Evolutionary conservation across 1,140 invertebrate genomes (phyloP), one percentile per base, ranked within the genome.

Genomic region (Scaptodrosophila lebanonensis): DNA sequence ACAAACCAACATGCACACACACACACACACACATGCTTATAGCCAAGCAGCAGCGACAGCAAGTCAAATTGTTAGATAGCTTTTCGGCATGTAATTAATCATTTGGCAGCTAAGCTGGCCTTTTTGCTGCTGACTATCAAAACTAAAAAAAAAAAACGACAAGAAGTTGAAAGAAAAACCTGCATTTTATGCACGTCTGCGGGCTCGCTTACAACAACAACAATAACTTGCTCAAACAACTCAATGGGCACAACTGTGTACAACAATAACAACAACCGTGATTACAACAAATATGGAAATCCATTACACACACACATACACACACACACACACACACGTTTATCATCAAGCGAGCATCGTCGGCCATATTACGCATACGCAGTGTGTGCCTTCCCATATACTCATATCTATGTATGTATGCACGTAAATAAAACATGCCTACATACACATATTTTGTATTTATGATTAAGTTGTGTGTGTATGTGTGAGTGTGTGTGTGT

Each of bases 31-130:
- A 50, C 12, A 56, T 16, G 16, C 27, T 20, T 16, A 22, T n/a
- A 33, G 9, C 32, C 8, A 25, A 4, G 22, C 22, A n/a, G 22
- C 40, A 45, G 15, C 48, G 56, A 66, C 49, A 58, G 71, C 66
- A 35, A 73, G 75, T 79, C 65, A 79, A 79, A 79, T 82, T 82
- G 69, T 82, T 79, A 79, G 75, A 79, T 79, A 79, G 75, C 75
- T 82, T 79, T 79, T 79, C 75, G 75, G 75, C 69, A 73, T 79
- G 70, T 79, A 79, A 79, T 79, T 79, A 79, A 79, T 79, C 75
- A 79, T 79, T 82, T 75, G 70, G 75, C 75, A 15, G 16, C 33
- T 36, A 6, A 8, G 16, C 11, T 16, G 4, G 17, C 25, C 35
- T 27, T 15, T 13, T 5, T 16, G n/a, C n/a, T n/a, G n/a, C n/a